Percentiles rank a stretch among this genome's conserved stretches.
Conservation (phyloP, 1,140 invertebrate genomes). For the Penaeus indicus region DNA sequence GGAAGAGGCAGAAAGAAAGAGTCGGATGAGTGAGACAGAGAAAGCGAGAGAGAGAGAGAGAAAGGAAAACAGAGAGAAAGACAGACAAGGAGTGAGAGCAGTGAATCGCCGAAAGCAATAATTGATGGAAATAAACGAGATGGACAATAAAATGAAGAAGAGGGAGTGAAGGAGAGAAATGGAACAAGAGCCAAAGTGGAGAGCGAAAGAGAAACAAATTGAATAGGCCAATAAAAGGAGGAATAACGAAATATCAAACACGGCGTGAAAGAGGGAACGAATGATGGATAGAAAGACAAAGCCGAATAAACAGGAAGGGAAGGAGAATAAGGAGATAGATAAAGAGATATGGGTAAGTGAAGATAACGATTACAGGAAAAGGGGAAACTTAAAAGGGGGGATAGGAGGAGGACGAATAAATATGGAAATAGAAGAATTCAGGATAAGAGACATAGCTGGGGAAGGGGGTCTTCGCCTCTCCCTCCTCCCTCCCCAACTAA, state of each 20-base stretch:
- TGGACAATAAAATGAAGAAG: background rate
- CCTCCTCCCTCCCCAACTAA: too few species aligned
- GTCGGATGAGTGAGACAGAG: background rate
- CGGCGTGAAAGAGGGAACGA: background rate
- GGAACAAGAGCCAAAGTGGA: background rate
- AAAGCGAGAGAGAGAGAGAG: background rate
- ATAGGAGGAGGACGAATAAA: too few species aligned
- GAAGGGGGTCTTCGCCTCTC: too few species aligned
- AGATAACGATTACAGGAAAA: background rate
- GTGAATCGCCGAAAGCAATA: background rate
- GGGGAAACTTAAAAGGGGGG: too few species aligned
- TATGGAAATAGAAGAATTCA: too few species aligned
- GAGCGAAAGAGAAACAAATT: too few species aligned
- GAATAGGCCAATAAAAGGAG: background rate
- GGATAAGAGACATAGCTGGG: too few species aligned
- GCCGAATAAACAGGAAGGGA: background rate
- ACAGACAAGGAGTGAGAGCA: slow-evolving; percentile 19
- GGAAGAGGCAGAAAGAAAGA: slow-evolving; percentile 17
- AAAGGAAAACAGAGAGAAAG: slow-evolving; percentile 14
- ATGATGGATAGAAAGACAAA: background rate
- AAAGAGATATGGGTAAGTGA: background rate
- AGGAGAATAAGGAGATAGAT: background rate
- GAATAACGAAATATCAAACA: background rate
- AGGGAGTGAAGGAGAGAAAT: background rate
- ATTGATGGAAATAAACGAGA: background rate